Evolutionary conservation across 2,797 vertebrate species (phyloP), one percentile per base, ranked within the genome.

Genomic region (Phataginus tetradactyla): DNA sequence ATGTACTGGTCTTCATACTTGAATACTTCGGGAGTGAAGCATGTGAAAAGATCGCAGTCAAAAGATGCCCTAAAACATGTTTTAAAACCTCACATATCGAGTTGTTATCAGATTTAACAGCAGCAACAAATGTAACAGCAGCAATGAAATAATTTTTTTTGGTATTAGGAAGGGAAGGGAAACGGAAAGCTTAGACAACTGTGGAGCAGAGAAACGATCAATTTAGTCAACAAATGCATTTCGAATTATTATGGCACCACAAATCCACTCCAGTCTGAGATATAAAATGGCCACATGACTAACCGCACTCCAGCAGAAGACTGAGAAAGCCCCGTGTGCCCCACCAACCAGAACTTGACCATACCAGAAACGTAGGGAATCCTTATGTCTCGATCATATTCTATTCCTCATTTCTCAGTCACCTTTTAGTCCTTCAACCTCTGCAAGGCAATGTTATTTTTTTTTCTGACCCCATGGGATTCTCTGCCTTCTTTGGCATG

Each of bases 401-500:
- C 29, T 57, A 21, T 13, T 69, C 10, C 15, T 57, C 13, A 34
- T 57, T 23, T 77, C 68, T 88, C n/a, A 6, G 8, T 69, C n/a
- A 23, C 1, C 15, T 51, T 42, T 69, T 25, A 92, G 29, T 64
- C 68, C 25, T 25, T 77, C 27, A 69, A 42, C 39, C 32, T 80
- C 69, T 74, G 23, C 37, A 85, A 55, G 88, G 66, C 49, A 25
- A 1, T 63, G 25, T 3, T n/a, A 18, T 63, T 72, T 64, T 66
- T 66, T 37, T 74, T 42, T 14, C 63, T 78, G n/a, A 72, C 37
- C 49, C 85, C 15, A 0, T 78, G 93, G 93, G 94, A 96, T 91
- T 89, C 79, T 72, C 81, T 87, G 77, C 75, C 57, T 78, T 57
- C 55, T 86, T 94, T 95, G 89, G 75, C 93, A 57, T 66, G 91